These are phyloP conservation scores for Caiman crocodilus DNA, from an alignment of 2,797 vertebrate genomes.

Conservation along the genomic window DNA sequence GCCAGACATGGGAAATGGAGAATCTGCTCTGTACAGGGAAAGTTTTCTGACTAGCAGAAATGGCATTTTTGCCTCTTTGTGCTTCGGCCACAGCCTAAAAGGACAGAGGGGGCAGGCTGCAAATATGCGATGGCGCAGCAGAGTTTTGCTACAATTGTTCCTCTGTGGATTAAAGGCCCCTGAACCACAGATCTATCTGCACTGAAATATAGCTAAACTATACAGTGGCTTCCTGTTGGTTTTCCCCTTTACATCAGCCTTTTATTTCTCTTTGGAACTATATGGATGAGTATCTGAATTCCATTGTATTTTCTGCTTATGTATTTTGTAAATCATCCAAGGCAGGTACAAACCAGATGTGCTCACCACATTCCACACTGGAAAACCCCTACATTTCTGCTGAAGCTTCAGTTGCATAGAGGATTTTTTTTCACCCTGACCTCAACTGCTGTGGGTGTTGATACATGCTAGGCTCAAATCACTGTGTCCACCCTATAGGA, in stretches of 20 bases:
- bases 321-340: background rate
- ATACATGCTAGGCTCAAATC: background rate
- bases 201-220: background rate
- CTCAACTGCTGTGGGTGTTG: background rate
- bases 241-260: background rate
- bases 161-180: background rate
- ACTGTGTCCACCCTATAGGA: background rate
- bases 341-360: background rate
- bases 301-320: background rate
- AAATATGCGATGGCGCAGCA: background rate
- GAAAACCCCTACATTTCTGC: background rate
- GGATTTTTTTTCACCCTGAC: background rate
- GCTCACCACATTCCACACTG: background rate
- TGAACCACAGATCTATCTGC: background rate
- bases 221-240: background rate
- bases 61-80: fast-evolving
- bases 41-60: fast-evolving
- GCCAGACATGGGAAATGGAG: background rate
- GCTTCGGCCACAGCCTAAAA: background rate
- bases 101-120: background rate
- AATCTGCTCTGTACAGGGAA: background rate
- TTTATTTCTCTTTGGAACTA: background rate
- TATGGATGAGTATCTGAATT: background rate
- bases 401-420: background rate
- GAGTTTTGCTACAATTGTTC: background rate